Percentiles rank a stretch among this genome's conserved stretches.
phyloP scores from a whole-genome alignment of 2,113 vertebrate genomes.

The Semicossyphus pulcher region DNA sequence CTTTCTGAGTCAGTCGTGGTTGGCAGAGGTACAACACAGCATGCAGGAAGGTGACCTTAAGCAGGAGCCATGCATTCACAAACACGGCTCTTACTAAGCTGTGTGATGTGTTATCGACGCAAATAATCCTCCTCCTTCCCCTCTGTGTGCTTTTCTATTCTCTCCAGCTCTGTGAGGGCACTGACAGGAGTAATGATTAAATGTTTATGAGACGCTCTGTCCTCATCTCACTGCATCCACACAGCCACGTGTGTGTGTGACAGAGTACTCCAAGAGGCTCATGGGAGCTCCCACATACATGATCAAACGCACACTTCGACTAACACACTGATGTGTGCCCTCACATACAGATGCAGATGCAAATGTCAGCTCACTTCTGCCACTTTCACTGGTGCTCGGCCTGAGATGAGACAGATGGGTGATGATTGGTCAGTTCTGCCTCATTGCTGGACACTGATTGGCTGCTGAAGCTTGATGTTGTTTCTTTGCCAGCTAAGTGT shows the following conservation, averaged over 20 bases:
- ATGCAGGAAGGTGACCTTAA: constrained; percentile 38
- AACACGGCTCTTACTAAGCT: neutral
- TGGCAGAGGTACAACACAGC: constrained; percentile 7
- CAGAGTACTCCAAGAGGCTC: neutral
- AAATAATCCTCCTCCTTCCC: neutral
- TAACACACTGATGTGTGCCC: neutral
- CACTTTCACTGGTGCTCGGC: neutral
- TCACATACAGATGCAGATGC: neutral
- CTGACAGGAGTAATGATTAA: neutral
- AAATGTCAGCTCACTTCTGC: constrained; percentile 4
- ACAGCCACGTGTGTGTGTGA: neutral
- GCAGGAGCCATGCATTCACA: constrained; percentile 9
- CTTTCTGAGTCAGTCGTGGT: neutral
- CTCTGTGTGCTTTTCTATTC: neutral
- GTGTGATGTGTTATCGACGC: constrained; percentile 54
- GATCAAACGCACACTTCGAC: neutral
- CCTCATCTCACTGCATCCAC: neutral
- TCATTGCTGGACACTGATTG: constrained; percentile 16
- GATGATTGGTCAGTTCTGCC: constrained; percentile 19
- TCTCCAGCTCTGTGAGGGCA: neutral
- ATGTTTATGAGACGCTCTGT: neutral
- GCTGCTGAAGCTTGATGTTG: constrained; percentile 13
- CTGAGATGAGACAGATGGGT: constrained; percentile 8
- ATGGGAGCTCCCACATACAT: neutral
- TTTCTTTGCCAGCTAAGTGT: constrained; percentile 33